Evolutionary conservation across 2,888 invertebrate genomes (phyloP), one percentile per base, ranked within the genome.

Genomic region (Agapetus fuscipes): DNA sequence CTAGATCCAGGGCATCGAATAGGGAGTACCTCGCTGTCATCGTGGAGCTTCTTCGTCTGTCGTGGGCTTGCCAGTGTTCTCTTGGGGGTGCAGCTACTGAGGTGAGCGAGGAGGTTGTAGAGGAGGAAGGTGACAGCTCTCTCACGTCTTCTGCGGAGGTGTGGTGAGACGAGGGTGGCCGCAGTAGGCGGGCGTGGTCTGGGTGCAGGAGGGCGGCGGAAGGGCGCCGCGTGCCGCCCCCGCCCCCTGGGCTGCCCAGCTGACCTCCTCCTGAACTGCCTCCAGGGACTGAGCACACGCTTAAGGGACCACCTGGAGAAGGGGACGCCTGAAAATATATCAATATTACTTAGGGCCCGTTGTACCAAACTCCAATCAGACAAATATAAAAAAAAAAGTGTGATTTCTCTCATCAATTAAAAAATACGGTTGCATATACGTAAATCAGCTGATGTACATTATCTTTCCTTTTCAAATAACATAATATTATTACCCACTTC

Each of bases 1-100:
- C 81, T 50, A 81, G 60, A 56, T 82, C 81, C 51, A 81, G 56
- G 10, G 80, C 78, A 59, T 81, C 81, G 60, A 80, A 78, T 29
- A 81, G 66, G 44, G 80, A 80, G 56, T 79, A 80, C 42, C 74
- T 62, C 15, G 74, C 71, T 7, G 76, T 76, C 69, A 75, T 70
- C 2, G 72, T 72, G 17, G 76, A 76, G 34, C 74, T 74, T 34
- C 76, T 60, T 20, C 76, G 60, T 25, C 74, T 59, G 46, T 72
- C 70, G 30, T 53, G 51, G 7, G 41, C 41, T 7, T 51, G 48
- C 48, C 58, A 58, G 6, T 58, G 60, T 42, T 62, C 61, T 26
- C 48, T 37, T n/a, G 50, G 34, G 13, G 61, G 54, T 58, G 64
- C 52, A 60, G 57, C 64, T 61, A 60, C 50, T 32, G 73, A 73